Percentiles rank a stretch among this genome's conserved stretches.
Conservation (phyloP, 2,113 vertebrate species). For the Psettodes erumei region DNA sequence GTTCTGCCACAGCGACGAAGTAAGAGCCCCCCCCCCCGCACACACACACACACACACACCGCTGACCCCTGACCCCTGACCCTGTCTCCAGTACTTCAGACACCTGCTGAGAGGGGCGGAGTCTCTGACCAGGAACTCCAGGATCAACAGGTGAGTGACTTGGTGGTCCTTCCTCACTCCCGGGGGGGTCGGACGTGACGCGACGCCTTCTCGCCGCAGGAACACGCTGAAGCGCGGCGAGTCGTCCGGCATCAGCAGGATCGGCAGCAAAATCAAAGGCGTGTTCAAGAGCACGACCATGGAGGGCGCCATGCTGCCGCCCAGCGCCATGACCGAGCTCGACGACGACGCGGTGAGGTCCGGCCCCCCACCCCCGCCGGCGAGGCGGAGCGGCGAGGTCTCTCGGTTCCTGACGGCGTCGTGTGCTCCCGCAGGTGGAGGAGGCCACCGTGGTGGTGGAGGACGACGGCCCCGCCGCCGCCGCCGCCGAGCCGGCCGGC, state of each 20-base stretch:
- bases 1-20: conserved; percentile 98
- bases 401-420: too few species aligned
- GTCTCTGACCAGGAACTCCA: conserved; percentile 89
- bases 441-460: conserved; percentile 94
- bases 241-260: conserved; percentile 91
- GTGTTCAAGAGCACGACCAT: conserved; percentile 94
- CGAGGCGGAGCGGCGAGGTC: too few species aligned
- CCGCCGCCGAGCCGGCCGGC: conserved; percentile 83
- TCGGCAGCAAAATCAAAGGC: conserved; percentile 95
- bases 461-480: conserved; percentile 89
- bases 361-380: too few species aligned
- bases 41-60: neutral
- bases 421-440: conserved; percentile 85
- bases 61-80: neutral
- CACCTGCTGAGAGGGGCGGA: conserved; percentile 93
- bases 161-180: too few species aligned
- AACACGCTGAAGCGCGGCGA: conserved; percentile 91
- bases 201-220: conserved; percentile 68
- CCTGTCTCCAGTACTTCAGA: conserved; percentile 89
- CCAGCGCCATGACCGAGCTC: conserved; percentile 82
- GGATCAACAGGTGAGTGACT: conserved; percentile 85
- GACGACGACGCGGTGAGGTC: conserved; percentile 89
- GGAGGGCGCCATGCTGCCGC: conserved; percentile 93
- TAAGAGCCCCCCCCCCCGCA: conserved; percentile 73
- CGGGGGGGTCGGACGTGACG: too few species aligned